Evolutionary conservation across 2,888 invertebrate species (phyloP), one percentile per base, ranked within the genome.

Genomic region (Drosophila prolongata): DNA sequence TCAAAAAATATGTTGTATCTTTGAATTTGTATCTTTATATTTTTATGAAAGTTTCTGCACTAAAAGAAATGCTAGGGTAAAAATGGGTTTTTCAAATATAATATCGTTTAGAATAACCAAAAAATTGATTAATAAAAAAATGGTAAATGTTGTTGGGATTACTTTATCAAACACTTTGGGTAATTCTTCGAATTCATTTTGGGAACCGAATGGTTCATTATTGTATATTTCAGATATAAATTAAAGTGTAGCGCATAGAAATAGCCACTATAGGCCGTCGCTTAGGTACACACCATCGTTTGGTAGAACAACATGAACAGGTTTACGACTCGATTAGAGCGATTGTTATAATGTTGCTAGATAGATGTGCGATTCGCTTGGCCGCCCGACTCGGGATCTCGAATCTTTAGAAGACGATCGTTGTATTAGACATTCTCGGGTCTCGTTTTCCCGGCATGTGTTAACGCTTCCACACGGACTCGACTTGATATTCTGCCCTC

Each of bases 361-460:
- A 78, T 85, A 78, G 44, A n/a, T 35, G 34, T 72, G 60, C 72
- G 70, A 24, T 56, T 62, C 61, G 58, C 49, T 47, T 58, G 65
- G 65, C 46, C 65, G 62, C 66, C 16, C 3, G 42, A 24, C 66
- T 35, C 30, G 34, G 56, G 30, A 10, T 30, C 46, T 30, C 24
- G 40, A 34, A 44, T 35, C 52, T 47, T n/a, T 24, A 34, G 11
- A 34, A 69, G 56, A 69, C 65, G 44, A 46, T 61, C 61, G 35
- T 59, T 49, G 35, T 30, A 40, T 53, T 34, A 24, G 64, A 46
- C 40, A 42, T 46, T 49, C 58, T 59, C 58, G 44, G 55, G 66
- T 74, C 69, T 68, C 75, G 64, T 88, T 88, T 74, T 13, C 46
- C 71, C 50, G 62, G 61, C 76, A 78, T 85, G 82, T 79, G 84